These are phyloP conservation scores for Hydraecia micacea DNA, from an alignment of 2,888 invertebrate species.

Conservation along the genomic window DNA sequence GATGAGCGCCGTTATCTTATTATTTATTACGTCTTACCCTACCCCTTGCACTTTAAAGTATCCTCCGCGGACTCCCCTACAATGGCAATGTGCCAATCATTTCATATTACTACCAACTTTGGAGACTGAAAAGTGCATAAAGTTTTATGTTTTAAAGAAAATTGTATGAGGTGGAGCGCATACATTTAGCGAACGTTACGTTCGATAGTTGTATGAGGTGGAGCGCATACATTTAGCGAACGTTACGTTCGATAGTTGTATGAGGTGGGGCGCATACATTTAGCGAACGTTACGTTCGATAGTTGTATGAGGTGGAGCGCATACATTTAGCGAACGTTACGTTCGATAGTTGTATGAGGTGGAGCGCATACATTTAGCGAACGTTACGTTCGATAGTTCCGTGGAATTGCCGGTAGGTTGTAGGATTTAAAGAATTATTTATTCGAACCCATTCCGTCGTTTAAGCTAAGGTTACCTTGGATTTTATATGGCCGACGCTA, in stretches of 20 bases:
- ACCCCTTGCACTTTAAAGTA: conserved; percentile 56
- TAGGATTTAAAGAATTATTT: neutral
- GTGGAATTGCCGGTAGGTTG: neutral
- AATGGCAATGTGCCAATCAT: conserved; percentile 46
- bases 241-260: neutral
- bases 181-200: neutral
- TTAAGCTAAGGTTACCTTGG: neutral
- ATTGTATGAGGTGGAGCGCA: neutral
- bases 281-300: neutral
- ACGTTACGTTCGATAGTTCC: conserved; percentile 4
- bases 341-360: too few species aligned
- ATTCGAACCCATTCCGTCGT: neutral
- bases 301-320: neutral
- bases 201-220: neutral
- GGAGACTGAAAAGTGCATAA: conserved; percentile 29
- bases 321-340: neutral
- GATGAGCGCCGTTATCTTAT: conserved; percentile 75
- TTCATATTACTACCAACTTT: conserved; percentile 45
- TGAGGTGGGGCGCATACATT: neutral
- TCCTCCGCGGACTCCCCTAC: conserved; percentile 41
- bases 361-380: neutral
- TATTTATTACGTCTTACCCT: conserved; percentile 77
- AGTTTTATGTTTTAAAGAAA: conserved; percentile 24
- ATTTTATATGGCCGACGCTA: neutral
- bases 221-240: neutral